A percentile compares a stretch with the other conserved stretches of the same genome.
Evolutionary conservation across 2,113 vertebrate species (phyloP).

Genomic region (Chinchilla lanigera): DNA sequence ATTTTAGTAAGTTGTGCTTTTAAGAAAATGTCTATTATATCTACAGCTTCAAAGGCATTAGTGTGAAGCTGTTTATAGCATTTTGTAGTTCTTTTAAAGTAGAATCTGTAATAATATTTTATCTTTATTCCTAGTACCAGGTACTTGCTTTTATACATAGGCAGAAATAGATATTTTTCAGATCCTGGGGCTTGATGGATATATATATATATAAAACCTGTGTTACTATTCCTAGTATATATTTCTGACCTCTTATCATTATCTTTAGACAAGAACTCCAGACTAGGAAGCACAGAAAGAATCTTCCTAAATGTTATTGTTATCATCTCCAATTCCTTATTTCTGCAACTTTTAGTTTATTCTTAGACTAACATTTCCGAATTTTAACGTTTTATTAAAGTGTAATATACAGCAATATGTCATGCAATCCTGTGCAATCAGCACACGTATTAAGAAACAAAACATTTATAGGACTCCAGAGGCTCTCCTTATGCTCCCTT

Average conservation of each 20-base stretch:
- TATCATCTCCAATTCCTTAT: background rate
- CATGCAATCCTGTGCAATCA: background rate
- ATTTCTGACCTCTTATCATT: background rate
- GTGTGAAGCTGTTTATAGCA: background rate
- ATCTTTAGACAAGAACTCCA: background rate
- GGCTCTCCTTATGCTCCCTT: background rate
- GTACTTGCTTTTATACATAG: background rate
- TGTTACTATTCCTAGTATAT: background rate
- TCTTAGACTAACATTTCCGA: constrained; percentile 1
- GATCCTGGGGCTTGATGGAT: background rate
- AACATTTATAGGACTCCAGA: background rate
- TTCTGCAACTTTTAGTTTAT: background rate
- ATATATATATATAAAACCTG: background rate
- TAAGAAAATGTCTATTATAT: background rate
- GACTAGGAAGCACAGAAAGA: background rate
- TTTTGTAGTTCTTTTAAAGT: background rate
- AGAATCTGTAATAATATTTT: background rate
- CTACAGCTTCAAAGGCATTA: background rate
- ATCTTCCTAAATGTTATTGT: background rate
- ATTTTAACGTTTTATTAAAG: background rate
- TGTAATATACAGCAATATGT: background rate
- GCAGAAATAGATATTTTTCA: constrained; percentile 16
- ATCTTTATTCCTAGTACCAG: background rate
- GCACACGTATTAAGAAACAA: background rate
- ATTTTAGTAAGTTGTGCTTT: background rate